Evolutionary conservation across 1,140 invertebrate species (phyloP), one percentile per base, ranked within the genome.

Genomic region (Vanessa tameamea): DNA sequence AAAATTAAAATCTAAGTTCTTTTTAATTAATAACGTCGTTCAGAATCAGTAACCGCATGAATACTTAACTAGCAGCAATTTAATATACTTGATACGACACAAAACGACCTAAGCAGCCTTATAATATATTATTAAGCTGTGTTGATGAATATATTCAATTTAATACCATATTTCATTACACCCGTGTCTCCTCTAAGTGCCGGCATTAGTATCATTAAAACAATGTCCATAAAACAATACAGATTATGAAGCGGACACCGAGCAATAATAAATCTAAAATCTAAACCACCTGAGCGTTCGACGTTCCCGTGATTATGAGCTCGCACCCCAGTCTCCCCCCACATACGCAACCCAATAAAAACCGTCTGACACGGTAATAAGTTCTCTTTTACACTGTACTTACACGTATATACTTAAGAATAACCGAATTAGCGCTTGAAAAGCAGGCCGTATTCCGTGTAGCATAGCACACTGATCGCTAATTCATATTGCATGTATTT

Each of bases 211-310:
- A 57, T 72, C 70, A 72, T 72, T 72, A 72, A 72, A 72, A 72
- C 70, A 72, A 48, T 66, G 64, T 71, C 73, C 80, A 82, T 82
- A 85, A 86, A 85, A 84, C 74, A 83, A 84, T 82, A 86, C 80
- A 84, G 82, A 89, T 86, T 86, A 87, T 81, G 82, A 78, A 78
- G 75, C 69, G 78, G 74, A 72, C 79, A 84, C 85, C 82, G 84
- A 78, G 73, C 72, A 72, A 79, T 83, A 70, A 87, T 89, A 91
- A 91, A 91, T 91, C 87, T 88, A 82, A 82, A 82, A 82, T 82
- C 82, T 82, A 81, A 87, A 87, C 83, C 89, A 91, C 87, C 87
- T 89, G 87, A 85, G 87, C 83, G 82, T 87, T 87, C 85, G 83
- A 87, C 83, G 79, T 82, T 79, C 82, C 84, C 72, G 81, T 84